Evolutionary conservation across 2,797 vertebrate species (phyloP), one percentile per base, ranked within the genome.

Genomic region (Molothrus ater): DNA sequence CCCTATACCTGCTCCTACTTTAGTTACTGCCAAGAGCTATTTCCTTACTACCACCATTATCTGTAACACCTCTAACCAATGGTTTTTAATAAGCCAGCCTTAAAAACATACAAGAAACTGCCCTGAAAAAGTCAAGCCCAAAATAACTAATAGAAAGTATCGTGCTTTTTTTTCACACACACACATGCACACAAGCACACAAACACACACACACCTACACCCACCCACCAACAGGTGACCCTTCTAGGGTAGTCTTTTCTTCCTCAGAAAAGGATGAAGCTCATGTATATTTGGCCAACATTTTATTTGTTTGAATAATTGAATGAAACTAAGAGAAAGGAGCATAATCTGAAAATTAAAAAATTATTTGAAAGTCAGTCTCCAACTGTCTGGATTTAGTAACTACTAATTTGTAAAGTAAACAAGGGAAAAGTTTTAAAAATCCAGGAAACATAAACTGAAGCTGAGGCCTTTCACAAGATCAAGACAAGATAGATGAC

Each of bases 81-180:
- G 98, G 97, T 88, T 98, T 98, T 97, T 97, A 98, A 98, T 98
- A 98, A 98, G 95, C 47, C 48, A 79, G 83, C 61, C 65, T 96
- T 61, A 93, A 72, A 90, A 92, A 71, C 21, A 70, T 79, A 92
- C 48, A 54, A 97, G 60, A 90, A 95, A 91, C 61, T 54, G 69
- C 50, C 78, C 57, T 22, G 59, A 80, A 97, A 97, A 98, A 97
- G 97, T 98, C 96, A 98, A 66, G 29, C 40, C 65, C 75, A 68
- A 48, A 95, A 96, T 87, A 80, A 59, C 89, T 94, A 94, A 43
- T 82, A 97, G 93, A 66, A 94, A 95, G 93, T 84, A 95, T 85
- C 93, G 94, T 97, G 96, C 85, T 97, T 96, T 98, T 98, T 36
- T 13, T 24, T 71, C 26, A 95, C 75, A 89, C 6, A 48, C 70